Evolutionary conservation across 2,113 vertebrate species (phyloP), one percentile per base, ranked within the genome.

Genomic region (Pseudorasbora parva): DNA sequence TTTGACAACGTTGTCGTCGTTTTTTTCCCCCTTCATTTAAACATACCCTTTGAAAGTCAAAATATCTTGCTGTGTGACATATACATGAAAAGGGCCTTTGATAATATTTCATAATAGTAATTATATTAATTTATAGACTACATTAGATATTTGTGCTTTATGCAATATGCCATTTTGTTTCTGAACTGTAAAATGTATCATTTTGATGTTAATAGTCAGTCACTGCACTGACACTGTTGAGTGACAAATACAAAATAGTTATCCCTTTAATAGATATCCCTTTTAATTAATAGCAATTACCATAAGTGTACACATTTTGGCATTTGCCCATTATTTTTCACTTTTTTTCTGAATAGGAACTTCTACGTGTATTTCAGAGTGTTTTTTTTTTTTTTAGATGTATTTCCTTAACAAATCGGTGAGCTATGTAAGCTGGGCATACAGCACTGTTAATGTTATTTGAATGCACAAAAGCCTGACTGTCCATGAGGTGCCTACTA

Each of bases 321-420:
- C 33, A 37, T 37, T 37, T 37, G 41, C 37, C 23, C 37, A 73
- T 23, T 21, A 37, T 19, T 47, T 73, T 72, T 25, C 23, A n/a
- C n/a, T 8, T 49, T 49, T 64, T 74, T 25, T 15, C 47, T 33
- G 27, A 66, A 64, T 64, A 47, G 9, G 4, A 64, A 6, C 21
- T 23, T 15, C 21, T 68, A 57, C 41, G 49, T 54, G 60, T 37
- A 27, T 79, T 79, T 64, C n/a, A 37, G 47, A 33, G 17, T 76
- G 37, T 33, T 5, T 56, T 57, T 19, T 5, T 56, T 57, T 19
- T 27, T 57, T 57, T 77, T 27, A 37, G 27, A n/a, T 57, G 51
- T 30, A 77, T 56, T 77, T 33, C 8, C 51, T 77, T 77, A n/a
- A 77, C 30, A 77, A 59, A 77, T 77, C 30, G 12, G 37, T n/a